phyloP scores from a whole-genome alignment of 2,113 vertebrate species.

The Calidris pugnax region DNA sequence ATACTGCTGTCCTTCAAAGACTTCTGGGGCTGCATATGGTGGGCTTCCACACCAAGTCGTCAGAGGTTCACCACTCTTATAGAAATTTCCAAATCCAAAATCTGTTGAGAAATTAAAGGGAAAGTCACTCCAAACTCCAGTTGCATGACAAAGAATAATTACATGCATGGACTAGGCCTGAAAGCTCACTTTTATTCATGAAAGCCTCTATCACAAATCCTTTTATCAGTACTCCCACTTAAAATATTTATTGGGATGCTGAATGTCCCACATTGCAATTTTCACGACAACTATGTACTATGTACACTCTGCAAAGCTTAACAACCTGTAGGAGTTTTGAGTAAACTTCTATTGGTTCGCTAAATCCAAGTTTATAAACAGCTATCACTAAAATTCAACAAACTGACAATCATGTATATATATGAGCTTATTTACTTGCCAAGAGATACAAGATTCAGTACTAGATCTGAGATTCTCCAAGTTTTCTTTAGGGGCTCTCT shows the following conservation, averaged over 20 bases:
- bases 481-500: not conserved
- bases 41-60: constrained; percentile 98
- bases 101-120: constrained; percentile 76
- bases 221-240: not conserved
- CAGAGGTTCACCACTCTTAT: constrained; percentile 90
- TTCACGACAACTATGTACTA: not conserved
- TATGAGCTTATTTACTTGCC: not conserved
- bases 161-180: not conserved
- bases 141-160: not conserved
- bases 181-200: not conserved
- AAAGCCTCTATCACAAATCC: not conserved
- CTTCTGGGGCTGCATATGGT: constrained; percentile 95
- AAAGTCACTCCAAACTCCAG: constrained; percentile 23
- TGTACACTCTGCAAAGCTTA: not conserved
- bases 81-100: constrained; percentile 99
- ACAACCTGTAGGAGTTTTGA: not conserved
- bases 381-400: not conserved
- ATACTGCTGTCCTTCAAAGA: constrained; percentile 97
- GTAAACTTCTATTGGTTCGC: not conserved
- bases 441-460: not conserved
- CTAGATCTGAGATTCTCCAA: not conserved
- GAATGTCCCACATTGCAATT: not conserved
- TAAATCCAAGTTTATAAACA: not conserved
- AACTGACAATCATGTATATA: no score
- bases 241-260: not conserved